Percentiles rank a stretch among this genome's conserved stretches.
phyloP scores from a whole-genome alignment of 2,113 vertebrate genomes.

The Clarias gariepinus region DNA sequence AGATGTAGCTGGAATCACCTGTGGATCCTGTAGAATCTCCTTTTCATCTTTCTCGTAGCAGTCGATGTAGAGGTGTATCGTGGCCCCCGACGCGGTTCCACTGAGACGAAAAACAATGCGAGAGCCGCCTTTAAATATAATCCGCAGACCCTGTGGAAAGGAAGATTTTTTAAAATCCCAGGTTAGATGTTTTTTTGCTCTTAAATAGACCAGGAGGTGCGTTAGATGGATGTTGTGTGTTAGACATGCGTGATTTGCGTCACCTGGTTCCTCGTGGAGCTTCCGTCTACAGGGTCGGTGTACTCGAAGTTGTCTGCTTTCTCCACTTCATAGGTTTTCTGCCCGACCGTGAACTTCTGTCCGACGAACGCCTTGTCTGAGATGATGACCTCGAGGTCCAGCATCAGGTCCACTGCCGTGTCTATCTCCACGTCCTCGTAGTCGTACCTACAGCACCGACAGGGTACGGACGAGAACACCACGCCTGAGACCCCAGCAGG shows the following conservation, averaged over 20 bases:
- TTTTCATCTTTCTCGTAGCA: slow-evolving; percentile 86
- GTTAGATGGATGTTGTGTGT: background rate
- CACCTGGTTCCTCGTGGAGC: slow-evolving; percentile 91
- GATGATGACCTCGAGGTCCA: slow-evolving; percentile 86
- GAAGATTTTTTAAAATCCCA: background rate
- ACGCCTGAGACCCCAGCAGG: background rate
- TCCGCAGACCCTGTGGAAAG: slow-evolving; percentile 81
- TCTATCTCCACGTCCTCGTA: slow-evolving; percentile 92
- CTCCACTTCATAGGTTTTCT: slow-evolving; percentile 89
- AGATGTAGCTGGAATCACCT: slow-evolving; percentile 69
- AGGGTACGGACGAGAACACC: background rate
- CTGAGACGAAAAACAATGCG: slow-evolving; percentile 93
- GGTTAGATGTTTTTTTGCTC: slow-evolving; percentile 1
- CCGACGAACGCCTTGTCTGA: slow-evolving; percentile 85
- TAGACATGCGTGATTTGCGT: background rate
- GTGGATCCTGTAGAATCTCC: slow-evolving; percentile 84
- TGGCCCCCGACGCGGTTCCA: slow-evolving; percentile 86
- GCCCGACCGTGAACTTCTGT: slow-evolving; percentile 81
- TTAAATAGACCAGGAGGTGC: background rate
- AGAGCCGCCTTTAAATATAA: slow-evolving; percentile 93
- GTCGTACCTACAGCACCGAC: slow-evolving; percentile 79
- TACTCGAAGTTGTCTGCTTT: slow-evolving; percentile 96
- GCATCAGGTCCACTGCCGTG: slow-evolving; percentile 90
- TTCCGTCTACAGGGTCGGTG: slow-evolving; percentile 91
- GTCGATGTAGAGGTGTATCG: slow-evolving; percentile 90